Evolutionary conservation across 2,888 invertebrate species (phyloP).

Genomic region (Eupithecia abbreviata): DNA sequence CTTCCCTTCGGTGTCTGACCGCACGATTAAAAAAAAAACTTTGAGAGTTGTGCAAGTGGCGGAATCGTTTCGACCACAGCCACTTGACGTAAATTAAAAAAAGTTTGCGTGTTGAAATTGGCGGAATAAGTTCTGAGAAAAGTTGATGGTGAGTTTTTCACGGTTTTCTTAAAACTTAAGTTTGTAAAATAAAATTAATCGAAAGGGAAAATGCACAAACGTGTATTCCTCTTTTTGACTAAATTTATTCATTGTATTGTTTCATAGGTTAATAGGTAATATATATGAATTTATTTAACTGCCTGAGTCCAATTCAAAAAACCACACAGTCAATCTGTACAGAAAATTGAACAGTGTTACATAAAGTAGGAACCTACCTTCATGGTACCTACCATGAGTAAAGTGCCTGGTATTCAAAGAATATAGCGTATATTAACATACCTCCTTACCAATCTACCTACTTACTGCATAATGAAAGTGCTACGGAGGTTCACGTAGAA

Average conservation of each 20-base stretch:
- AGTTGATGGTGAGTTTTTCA: constrained; percentile 29
- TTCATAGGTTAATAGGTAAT: not conserved
- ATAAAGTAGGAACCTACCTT: not conserved
- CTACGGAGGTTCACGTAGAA: not conserved
- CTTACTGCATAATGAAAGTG: not conserved
- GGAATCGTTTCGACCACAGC: constrained; percentile 9
- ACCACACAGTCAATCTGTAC: too few species aligned
- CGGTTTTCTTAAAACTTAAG: not conserved
- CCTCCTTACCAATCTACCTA: not conserved
- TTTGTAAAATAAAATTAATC: not conserved
- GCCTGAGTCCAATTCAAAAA: not conserved
- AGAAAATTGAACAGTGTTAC: not conserved
- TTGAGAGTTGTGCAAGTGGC: constrained; percentile 17
- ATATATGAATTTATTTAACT: not conserved
- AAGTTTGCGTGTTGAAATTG: constrained; percentile 19
- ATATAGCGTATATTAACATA: not conserved
- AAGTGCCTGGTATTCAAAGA: not conserved
- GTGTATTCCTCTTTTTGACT: not conserved
- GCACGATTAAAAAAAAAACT: constrained; percentile 31
- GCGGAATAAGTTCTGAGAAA: constrained; percentile 2
- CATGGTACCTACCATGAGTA: not conserved
- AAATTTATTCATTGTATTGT: not conserved
- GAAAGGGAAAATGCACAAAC: too few species aligned
- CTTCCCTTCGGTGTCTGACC: constrained; percentile 1
- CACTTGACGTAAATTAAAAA: constrained; percentile 14